phyloP scores from a whole-genome alignment of 2,888 invertebrate genomes.

The Brachyptera putata region DNA sequence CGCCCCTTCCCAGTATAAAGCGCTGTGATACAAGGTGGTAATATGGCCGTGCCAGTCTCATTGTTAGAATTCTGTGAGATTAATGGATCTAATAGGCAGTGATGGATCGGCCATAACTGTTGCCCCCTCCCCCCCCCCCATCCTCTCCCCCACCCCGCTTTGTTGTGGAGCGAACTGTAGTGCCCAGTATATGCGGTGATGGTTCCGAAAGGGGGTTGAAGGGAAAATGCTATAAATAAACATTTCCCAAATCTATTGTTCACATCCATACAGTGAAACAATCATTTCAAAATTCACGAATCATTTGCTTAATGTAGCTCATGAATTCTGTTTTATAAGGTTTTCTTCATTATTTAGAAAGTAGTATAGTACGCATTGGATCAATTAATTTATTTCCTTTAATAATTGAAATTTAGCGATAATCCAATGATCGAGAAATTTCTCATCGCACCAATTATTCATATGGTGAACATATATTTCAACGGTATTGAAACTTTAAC shows the following conservation, averaged over 20 bases:
- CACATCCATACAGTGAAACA: not conserved
- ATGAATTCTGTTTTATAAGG: no score
- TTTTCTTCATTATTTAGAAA: no score
- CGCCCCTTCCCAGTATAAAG: no score
- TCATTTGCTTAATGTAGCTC: conserved; percentile 1
- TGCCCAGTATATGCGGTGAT: not conserved
- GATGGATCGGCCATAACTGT: not conserved
- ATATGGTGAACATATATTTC: no score
- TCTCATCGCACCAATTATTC: no score
- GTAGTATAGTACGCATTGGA: no score
- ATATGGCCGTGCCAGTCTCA: not conserved
- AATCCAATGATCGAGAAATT: no score
- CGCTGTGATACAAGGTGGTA: not conserved
- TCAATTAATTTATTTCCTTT: no score
- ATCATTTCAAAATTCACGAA: not conserved
- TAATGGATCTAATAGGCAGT: conserved; percentile 7
- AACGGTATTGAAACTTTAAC: no score
- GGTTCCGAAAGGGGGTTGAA: not conserved
- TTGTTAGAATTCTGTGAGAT: not conserved
- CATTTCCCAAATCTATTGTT: not conserved
- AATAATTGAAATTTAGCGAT: no score
- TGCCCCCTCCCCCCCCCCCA: not conserved
- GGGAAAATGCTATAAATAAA: not conserved
- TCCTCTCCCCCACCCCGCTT: not conserved
- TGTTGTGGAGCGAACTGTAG: not conserved